Evolutionary conservation across 2,797 vertebrate species (phyloP).

Genomic region (Rhabdomys pumilio): DNA sequence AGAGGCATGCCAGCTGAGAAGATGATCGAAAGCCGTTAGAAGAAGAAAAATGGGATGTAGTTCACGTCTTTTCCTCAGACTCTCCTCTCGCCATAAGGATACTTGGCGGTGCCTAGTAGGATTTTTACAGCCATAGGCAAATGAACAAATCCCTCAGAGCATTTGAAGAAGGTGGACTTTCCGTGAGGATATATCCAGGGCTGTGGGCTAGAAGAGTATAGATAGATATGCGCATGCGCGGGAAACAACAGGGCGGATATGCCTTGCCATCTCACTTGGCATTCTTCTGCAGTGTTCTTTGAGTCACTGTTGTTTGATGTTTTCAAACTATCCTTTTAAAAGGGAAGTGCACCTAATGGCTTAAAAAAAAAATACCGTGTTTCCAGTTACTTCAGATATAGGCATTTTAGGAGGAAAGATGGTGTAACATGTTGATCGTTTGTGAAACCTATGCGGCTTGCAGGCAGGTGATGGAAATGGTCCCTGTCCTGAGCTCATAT

Average conservation of each 20-base stretch:
- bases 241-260: not conserved
- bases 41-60: not conserved
- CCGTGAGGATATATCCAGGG: not conserved
- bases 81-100: not conserved
- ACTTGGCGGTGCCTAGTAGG: not conserved
- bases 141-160: not conserved
- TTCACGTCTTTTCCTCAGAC: not conserved
- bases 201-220: not conserved
- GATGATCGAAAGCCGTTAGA: not conserved
- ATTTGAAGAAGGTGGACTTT: not conserved
- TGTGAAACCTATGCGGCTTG: slow-evolving; percentile 82
- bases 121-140: not conserved
- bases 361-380: slow-evolving; percentile 50
- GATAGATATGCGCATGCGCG: not conserved
- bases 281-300: slow-evolving; percentile 65
- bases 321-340: slow-evolving; percentile 76
- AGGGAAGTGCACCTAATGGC: slow-evolving; percentile 70
- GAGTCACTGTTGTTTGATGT: slow-evolving; percentile 63
- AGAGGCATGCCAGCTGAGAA: slow-evolving; percentile 38
- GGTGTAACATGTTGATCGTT: slow-evolving; percentile 82
- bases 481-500: slow-evolving; percentile 84
- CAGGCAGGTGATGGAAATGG: slow-evolving; percentile 80
- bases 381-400: slow-evolving; percentile 72
- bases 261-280: not conserved
- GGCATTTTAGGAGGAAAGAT: slow-evolving; percentile 67